phyloP scores from a whole-genome alignment of 2,888 invertebrate genomes.

The Cotesia congregata region DNA sequence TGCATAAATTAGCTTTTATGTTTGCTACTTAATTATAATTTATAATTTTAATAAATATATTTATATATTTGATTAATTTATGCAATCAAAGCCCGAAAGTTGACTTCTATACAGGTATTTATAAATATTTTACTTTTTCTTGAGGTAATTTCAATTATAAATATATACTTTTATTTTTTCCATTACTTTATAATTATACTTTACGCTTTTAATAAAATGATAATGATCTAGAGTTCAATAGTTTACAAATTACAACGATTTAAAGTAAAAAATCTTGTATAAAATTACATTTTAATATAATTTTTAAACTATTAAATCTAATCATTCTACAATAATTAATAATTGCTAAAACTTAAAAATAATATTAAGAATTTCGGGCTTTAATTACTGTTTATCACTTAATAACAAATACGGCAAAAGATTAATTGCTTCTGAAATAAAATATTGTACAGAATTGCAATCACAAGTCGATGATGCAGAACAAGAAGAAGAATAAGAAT shows the following conservation, averaged over 20 bases:
- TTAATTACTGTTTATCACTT: not conserved
- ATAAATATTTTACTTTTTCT: not conserved
- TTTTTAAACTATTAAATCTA: not conserved
- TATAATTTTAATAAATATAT: not conserved
- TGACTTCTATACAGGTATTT: not conserved
- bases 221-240: constrained; percentile 1
- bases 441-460: not conserved
- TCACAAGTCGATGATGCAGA: not conserved
- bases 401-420: not conserved
- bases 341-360: not conserved
- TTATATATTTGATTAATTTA: not conserved
- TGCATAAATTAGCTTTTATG: not conserved
- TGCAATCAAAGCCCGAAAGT: not conserved
- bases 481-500: constrained; percentile 2
- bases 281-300: constrained; percentile 1
- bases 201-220: not conserved
- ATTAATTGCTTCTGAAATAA: constrained; percentile 1
- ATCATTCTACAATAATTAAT: not conserved
- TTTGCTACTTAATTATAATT: not conserved
- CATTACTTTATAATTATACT: not conserved
- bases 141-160: not conserved
- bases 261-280: not conserved
- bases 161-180: not conserved
- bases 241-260: not conserved
- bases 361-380: not conserved